A percentile compares a stretch with the other conserved stretches of the same genome.
Conservation (phyloP, 2,888 invertebrate species). For the Tetramorium bicarinatum region DNA sequence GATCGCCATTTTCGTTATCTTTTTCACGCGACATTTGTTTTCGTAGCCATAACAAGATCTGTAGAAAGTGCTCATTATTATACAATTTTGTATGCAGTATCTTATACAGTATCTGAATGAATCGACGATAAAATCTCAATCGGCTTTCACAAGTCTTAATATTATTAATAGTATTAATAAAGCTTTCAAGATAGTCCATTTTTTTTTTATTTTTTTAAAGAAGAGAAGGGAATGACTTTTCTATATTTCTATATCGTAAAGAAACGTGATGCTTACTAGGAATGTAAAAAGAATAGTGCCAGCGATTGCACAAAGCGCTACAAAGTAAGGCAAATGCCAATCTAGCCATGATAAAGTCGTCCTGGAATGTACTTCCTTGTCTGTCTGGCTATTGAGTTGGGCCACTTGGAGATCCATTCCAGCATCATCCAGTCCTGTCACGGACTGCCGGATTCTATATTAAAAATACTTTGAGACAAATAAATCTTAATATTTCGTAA, state of each 20-base stretch:
- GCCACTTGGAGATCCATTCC: conserved; percentile 85
- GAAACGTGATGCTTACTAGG: conserved; percentile 77
- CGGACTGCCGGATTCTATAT: conserved; percentile 85
- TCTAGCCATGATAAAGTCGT: conserved; percentile 84
- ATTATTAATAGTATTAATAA: too few relatives aligned
- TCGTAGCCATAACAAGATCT: conserved; percentile 86
- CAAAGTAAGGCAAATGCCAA: conserved; percentile 83
- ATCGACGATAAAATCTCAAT: not conserved
- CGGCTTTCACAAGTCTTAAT: not conserved
- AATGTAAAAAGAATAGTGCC: conserved; percentile 85
- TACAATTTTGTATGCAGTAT: not conserved
- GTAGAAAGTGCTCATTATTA: not conserved
- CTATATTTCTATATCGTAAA: conserved; percentile 5
- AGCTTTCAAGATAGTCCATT: not conserved
- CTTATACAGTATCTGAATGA: not conserved
- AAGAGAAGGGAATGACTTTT: not conserved
- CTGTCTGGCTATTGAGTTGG: conserved; percentile 80
- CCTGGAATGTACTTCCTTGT: conserved; percentile 83
- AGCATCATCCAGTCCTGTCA: conserved; percentile 86
- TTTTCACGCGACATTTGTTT: conserved; percentile 87
- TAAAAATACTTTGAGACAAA: conserved; percentile 31
- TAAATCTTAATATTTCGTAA: conserved; percentile 13
- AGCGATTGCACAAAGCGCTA: conserved; percentile 84
- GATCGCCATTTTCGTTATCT: conserved; percentile 84
- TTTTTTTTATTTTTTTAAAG: not conserved